These are phyloP conservation scores for Barnardius zonarius DNA, from an alignment of 2,113 vertebrate genomes.

Conservation along the genomic window DNA sequence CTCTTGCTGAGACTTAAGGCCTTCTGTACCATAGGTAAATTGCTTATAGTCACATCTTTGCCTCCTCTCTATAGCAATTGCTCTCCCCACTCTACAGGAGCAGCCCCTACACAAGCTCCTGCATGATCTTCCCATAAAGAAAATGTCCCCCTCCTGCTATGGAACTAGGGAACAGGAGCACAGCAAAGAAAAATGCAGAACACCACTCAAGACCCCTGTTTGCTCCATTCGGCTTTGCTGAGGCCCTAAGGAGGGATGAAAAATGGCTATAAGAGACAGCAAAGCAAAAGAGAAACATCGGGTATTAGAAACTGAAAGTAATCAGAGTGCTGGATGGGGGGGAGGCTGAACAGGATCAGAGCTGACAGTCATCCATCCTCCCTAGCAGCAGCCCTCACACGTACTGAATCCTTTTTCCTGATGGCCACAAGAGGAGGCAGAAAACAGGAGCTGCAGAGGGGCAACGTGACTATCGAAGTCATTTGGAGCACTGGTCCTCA, in stretches of 20 bases:
- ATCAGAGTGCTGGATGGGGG: neutral
- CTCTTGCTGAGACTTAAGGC: neutral
- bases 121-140: rapidly evolving
- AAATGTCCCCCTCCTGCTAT: neutral
- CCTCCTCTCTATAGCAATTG: neutral
- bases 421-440: neutral
- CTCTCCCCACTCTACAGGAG: neutral
- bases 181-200: neutral
- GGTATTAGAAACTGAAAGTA: neutral
- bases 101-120: neutral
- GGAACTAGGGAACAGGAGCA: neutral
- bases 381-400: neutral
- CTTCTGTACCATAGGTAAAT: neutral
- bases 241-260: neutral
- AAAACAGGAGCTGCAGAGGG: neutral
- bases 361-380: neutral
- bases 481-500: rapidly evolving
- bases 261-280: neutral
- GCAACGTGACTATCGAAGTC: rapidly evolving
- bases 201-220: neutral
- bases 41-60: neutral
- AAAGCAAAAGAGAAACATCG: neutral
- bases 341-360: neutral
- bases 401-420: neutral
- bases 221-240: neutral